Evolutionary conservation across 2,113 vertebrate genomes (phyloP), one percentile per base, ranked within the genome.

Genomic region (Cebidichthys violaceus): DNA sequence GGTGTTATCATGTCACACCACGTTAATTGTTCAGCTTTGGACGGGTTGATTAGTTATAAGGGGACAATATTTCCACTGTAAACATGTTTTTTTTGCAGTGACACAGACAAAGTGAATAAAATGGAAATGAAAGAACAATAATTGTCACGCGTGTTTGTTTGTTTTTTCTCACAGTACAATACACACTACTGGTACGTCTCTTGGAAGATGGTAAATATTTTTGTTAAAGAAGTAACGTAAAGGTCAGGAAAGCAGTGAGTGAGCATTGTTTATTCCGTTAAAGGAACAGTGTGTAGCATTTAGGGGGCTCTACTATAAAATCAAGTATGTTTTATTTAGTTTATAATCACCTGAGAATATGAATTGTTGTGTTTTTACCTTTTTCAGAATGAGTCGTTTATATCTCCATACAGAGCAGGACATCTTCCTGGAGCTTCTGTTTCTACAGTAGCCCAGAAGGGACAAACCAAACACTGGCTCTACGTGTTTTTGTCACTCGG

Each of bases 71-170:
- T 85, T 71, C 22, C 65, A 74, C 72, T 86, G 79, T 92, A 83
- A 86, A 86, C 57, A 67, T 69, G 60, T 66, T 55, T 85, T 47
- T 54, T 85, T 82, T 89, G 86, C 75, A 75, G 76, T 81, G 37
- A 79, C 43, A 59, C 43, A 70, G 52, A 69, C 73, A 59, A 80
- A 82, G 8, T 59, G 11, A 89, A 90, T 90, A 87, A 88, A 88
- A 86, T 39, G 20, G 3, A 70, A 65, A 70, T 70, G 15, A 62
- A 83, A 84, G 70, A 13, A 0, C 24, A 47, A 4, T 55, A n/a
- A 13, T 31, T 41, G 27, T 65, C n/a, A 27, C 37, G 54, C 39
- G 33, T 24, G 24, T 76, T 81, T 66, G 17, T 73, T 81, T 33
- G 5, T 33, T 31, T 82, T 71, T 31, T 82, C 69, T 9, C 27